Percentiles rank a stretch among this genome's conserved stretches.
phyloP scores from a whole-genome alignment of 1,140 invertebrate genomes.

The Tribolium castaneum region DNA sequence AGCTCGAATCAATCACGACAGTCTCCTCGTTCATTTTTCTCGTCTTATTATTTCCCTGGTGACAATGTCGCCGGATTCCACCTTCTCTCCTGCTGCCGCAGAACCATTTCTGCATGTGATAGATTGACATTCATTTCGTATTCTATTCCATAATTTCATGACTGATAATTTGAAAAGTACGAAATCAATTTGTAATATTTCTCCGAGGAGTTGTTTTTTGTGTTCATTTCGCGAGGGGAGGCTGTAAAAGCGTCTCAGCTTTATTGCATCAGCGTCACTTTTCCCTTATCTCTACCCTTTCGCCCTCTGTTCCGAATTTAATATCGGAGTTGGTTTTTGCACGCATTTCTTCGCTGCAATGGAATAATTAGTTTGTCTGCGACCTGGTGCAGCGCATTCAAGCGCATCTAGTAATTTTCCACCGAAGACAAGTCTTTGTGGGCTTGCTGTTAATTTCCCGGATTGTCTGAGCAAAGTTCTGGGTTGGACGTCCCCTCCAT shows the following conservation, averaged over 20 bases:
- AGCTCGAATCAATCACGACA: slow-evolving; percentile 58
- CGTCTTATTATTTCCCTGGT: slow-evolving; percentile 58
- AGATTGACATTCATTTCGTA: slow-evolving; percentile 54
- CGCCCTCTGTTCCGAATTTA: slow-evolving; percentile 45
- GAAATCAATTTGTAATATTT: slow-evolving; percentile 42
- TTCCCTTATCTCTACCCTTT: slow-evolving; percentile 50
- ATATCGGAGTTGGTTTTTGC: slow-evolving; percentile 34
- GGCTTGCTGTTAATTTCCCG: slow-evolving; percentile 22
- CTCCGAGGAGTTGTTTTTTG: slow-evolving; percentile 31
- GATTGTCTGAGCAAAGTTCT: slow-evolving; percentile 35
- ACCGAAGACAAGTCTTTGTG: slow-evolving; percentile 31
- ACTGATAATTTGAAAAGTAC: background rate
- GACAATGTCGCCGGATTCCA: slow-evolving; percentile 56
- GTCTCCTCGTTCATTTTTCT: slow-evolving; percentile 55
- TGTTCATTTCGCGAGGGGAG: background rate
- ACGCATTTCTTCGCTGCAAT: background rate
- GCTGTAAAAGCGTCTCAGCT: slow-evolving; percentile 40
- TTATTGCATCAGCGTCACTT: slow-evolving; percentile 50
- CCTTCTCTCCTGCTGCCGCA: slow-evolving; percentile 54
- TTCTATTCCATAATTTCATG: slow-evolving; percentile 50
- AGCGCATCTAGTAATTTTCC: slow-evolving; percentile 27
- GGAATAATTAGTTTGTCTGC: background rate
- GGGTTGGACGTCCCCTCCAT: slow-evolving; percentile 32
- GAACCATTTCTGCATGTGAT: slow-evolving; percentile 53
- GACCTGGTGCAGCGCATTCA: background rate